These are phyloP conservation scores for Plebejus anna DNA, from an alignment of 2,888 invertebrate genomes.

Conservation along the genomic window DNA sequence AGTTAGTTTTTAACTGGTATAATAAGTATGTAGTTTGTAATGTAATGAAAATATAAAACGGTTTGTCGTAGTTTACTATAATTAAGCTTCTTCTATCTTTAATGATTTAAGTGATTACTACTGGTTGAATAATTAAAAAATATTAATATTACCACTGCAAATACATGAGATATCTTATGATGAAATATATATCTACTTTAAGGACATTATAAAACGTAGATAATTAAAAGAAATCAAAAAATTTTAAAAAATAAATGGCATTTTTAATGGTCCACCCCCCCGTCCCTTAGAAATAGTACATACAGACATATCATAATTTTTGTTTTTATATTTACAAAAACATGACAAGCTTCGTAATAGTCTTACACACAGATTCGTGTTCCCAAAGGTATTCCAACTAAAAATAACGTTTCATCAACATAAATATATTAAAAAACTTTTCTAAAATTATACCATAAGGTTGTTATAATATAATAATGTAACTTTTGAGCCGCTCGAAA, in stretches of 20 bases:
- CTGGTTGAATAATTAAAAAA: conserved; percentile 77
- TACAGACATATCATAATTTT: conserved; percentile 68
- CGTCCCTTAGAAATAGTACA: conserved; percentile 48
- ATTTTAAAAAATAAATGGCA: conserved; percentile 75
- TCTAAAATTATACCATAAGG: background rate
- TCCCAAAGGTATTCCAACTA: conserved; percentile 14
- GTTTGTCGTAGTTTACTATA: conserved; percentile 79
- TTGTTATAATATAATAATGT: background rate
- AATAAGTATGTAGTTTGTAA: conserved; percentile 79
- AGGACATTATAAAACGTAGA: conserved; percentile 81
- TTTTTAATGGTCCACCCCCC: conserved; percentile 70
- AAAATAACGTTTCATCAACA: background rate
- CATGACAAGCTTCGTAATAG: conserved; percentile 49
- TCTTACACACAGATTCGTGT: conserved; percentile 52
- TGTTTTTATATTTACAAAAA: conserved; percentile 63
- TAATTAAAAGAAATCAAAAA: conserved; percentile 81
- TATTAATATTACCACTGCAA: conserved; percentile 81
- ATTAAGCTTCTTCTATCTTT: conserved; percentile 80
- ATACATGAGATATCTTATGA: conserved; percentile 81
- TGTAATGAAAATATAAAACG: conserved; percentile 73
- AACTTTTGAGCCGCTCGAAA: background rate
- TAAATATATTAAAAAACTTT: too few species aligned
- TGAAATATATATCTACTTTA: conserved; percentile 81
- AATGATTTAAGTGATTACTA: conserved; percentile 78
- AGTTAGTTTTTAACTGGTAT: conserved; percentile 78